Evolutionary conservation across 2,797 vertebrate species (phyloP).

Genomic region (Atherinosoma microstoma): DNA sequence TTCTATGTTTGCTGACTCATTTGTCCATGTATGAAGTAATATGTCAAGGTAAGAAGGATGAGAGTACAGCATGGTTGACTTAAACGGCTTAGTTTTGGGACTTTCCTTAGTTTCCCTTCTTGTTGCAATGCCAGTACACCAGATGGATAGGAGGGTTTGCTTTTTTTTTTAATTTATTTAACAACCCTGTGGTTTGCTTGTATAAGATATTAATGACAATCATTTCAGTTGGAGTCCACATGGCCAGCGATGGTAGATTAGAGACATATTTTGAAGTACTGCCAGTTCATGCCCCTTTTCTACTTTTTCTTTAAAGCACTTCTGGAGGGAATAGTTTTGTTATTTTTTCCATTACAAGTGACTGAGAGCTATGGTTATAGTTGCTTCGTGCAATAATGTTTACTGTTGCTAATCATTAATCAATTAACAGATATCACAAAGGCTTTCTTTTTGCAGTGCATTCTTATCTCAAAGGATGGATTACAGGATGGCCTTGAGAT

Average conservation of each 20-base stretch:
- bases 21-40: not conserved
- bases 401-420: not conserved
- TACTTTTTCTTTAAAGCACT: not conserved
- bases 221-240: conserved; percentile 1
- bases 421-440: not conserved
- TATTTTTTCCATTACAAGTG: not conserved
- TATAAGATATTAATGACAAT: not conserved
- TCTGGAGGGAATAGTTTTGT: not conserved
- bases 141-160: conserved; percentile 1
- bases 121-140: conserved; percentile 10
- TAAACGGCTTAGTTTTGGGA: not conserved
- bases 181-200: not conserved
- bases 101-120: conserved; percentile 13
- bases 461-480: not conserved
- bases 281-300: not conserved
- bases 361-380: not conserved
- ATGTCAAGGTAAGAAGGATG: not conserved
- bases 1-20: conserved; percentile 12
- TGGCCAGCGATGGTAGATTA: not conserved
- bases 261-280: not conserved
- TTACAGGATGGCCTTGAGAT: no score
- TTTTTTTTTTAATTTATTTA: not conserved
- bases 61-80: not conserved
- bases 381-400: not conserved
- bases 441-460: not conserved